A percentile compares a stretch with the other conserved stretches of the same genome.
Conservation (phyloP, 2,113 vertebrate genomes). For the Amphiprion ocellaris region DNA sequence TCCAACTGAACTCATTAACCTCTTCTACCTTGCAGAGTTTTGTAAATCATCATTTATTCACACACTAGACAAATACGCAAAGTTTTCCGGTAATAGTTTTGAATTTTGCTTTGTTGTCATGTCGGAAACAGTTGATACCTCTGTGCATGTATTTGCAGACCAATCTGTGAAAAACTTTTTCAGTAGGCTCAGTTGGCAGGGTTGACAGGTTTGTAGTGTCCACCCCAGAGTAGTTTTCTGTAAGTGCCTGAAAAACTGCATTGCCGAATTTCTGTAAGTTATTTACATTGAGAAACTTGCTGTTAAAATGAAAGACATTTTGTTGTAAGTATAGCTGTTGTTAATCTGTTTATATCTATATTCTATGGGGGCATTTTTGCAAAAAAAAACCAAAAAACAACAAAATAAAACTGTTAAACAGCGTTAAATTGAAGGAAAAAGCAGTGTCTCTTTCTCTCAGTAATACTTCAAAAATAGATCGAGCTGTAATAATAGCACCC, state of each 20-base stretch:
- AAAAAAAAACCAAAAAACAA: not conserved
- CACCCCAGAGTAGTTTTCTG: not conserved
- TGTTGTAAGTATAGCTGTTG: no score
- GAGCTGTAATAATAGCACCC: not conserved
- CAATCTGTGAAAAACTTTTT: not conserved
- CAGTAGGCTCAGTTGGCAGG: not conserved
- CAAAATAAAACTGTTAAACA: no score
- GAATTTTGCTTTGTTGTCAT: not conserved
- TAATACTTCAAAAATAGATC: conserved; percentile 1
- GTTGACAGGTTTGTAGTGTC: not conserved
- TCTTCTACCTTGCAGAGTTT: not conserved
- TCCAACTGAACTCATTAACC: conserved; percentile 1
- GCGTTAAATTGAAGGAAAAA: not conserved
- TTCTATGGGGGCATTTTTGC: no score
- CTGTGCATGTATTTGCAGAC: conserved; percentile 1
- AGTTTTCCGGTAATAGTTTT: not conserved
- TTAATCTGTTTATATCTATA: no score
- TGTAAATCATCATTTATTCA: not conserved
- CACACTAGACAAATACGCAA: not conserved
- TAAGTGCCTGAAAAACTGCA: not conserved
- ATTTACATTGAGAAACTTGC: not conserved
- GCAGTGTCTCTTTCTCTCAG: not conserved
- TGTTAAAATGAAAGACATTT: no score
- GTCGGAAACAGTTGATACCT: not conserved
- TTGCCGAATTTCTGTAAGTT: no score